These are phyloP conservation scores for Podabrus alpinus DNA, from an alignment of 2,888 invertebrate genomes.

Conservation along the genomic window DNA sequence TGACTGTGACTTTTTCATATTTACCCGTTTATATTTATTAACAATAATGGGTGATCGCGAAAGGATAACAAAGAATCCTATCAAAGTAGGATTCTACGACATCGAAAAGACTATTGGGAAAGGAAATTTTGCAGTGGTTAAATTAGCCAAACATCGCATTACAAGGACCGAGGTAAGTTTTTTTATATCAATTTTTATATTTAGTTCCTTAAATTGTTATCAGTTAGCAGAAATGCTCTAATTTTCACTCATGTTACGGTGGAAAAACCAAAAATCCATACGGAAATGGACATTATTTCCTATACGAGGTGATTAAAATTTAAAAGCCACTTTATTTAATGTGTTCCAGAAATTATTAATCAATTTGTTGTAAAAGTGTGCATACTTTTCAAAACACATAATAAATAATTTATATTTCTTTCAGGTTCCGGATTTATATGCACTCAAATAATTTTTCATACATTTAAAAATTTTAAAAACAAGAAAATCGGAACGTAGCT, in stretches of 20 bases:
- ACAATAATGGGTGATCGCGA: slow-evolving; percentile 51
- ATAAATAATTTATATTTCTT: background rate
- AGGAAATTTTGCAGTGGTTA: slow-evolving; percentile 99
- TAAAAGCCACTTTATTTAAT: background rate
- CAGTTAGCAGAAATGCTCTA: background rate
- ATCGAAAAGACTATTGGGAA: slow-evolving; percentile 97
- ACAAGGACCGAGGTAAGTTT: slow-evolving; percentile 94
- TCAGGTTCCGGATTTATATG: background rate
- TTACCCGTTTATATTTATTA: slow-evolving; percentile 14
- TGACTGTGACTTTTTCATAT: slow-evolving; percentile 38
- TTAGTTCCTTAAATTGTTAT: background rate
- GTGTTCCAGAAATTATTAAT: background rate
- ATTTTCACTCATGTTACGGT: background rate
- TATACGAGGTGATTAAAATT: background rate
- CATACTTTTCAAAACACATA: background rate
- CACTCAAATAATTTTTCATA: background rate
- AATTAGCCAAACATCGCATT: slow-evolving; percentile 95
- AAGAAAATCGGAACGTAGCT: too few relatives aligned
- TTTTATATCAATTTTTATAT: slow-evolving; percentile 5
- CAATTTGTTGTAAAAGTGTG: background rate
- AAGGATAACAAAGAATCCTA: slow-evolving; percentile 58
- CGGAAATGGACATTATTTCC: background rate
- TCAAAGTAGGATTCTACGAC: slow-evolving; percentile 96
- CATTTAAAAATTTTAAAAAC: too few relatives aligned
- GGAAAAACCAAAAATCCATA: background rate